Percentiles rank a stretch among this genome's conserved stretches.
Conservation (phyloP, 2,797 vertebrate species). For the Tenualosa ilisha region DNA sequence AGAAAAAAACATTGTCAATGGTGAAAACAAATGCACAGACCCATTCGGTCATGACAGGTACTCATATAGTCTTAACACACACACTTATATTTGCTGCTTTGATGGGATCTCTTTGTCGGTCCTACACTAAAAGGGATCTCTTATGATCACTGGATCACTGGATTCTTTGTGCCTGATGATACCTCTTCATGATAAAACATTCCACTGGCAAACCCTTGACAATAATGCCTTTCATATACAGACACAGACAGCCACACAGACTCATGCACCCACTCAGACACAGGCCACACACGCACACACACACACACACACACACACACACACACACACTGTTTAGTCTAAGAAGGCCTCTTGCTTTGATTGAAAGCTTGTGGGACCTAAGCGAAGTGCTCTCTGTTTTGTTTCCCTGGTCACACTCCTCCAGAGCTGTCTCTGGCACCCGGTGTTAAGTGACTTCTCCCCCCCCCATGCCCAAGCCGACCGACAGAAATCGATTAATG, state of each 20-base stretch:
- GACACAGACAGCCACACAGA: neutral
- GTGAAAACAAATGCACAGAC: neutral
- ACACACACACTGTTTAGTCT: conserved; percentile 24
- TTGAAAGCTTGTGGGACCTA: conserved; percentile 35
- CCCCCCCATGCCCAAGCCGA: neutral
- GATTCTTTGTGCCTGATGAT: neutral
- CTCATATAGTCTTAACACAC: neutral
- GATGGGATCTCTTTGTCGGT: neutral
- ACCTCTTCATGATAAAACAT: neutral
- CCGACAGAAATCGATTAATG: conserved; percentile 46
- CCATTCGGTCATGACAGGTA: neutral
- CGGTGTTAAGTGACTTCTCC: conserved; percentile 15
- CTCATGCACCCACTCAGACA: neutral
- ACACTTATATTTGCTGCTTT: neutral
- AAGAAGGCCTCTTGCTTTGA: conserved; percentile 20
- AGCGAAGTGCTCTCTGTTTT: conserved; percentile 27
- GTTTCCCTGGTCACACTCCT: conserved; percentile 40
- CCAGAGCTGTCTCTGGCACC: conserved; percentile 27
- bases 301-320: neutral
- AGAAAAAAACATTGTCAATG: neutral
- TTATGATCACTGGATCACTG: neutral
- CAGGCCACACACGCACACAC: neutral
- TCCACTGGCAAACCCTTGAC: neutral
- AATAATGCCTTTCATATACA: neutral
- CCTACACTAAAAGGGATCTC: neutral